Percentiles rank a stretch among this genome's conserved stretches.
phyloP scores from a whole-genome alignment of 2,797 vertebrate species.

The Acanthurus tractus region DNA sequence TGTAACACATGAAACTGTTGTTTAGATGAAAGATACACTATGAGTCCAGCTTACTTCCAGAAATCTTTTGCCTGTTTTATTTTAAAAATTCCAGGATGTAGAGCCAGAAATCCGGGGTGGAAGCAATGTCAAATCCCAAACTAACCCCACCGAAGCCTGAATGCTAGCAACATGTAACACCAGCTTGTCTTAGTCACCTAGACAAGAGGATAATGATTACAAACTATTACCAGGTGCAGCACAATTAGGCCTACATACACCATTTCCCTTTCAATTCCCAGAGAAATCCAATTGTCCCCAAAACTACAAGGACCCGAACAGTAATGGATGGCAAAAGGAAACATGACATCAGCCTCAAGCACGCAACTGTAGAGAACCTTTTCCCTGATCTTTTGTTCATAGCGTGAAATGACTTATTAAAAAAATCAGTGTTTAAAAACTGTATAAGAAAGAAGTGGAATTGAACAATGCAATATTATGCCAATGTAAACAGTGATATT shows the following conservation, averaged over 20 bases:
- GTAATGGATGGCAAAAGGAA: constrained; percentile 19
- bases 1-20: constrained; percentile 16
- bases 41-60: not conserved
- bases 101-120: constrained; percentile 19
- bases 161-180: constrained; percentile 4
- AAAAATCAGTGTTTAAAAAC: not conserved
- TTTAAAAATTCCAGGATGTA: constrained; percentile 19
- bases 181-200: constrained; percentile 20
- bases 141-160: not conserved
- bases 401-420: not conserved
- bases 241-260: constrained; percentile 33
- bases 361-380: not conserved
- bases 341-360: constrained; percentile 18
- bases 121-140: constrained; percentile 16
- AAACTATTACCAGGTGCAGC: constrained; percentile 58
- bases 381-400: not conserved
- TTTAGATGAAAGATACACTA: constrained; percentile 27
- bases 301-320: constrained; percentile 8
- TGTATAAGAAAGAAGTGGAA: not conserved
- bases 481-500: not conserved
- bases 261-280: not conserved
- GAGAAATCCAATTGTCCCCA: constrained; percentile 18
- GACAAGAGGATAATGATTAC: constrained; percentile 54
- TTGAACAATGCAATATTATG: not conserved
- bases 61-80: constrained; percentile 29